Conservation (phyloP, 2,888 invertebrate species). For the Aphrophora alni region DNA sequence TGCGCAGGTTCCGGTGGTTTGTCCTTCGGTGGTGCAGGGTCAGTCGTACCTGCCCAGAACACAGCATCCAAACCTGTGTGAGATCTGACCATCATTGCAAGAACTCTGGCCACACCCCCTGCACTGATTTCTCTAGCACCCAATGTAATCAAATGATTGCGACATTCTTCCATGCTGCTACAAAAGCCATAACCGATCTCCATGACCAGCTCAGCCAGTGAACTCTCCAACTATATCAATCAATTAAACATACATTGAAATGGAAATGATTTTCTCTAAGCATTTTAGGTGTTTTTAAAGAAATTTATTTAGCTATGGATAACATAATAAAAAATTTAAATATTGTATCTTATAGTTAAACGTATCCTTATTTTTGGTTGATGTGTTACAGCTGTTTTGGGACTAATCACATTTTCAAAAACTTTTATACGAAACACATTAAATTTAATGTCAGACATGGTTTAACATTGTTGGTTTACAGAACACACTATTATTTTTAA, state of each 20-base stretch:
- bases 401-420: no score
- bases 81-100: slow-evolving; percentile 86
- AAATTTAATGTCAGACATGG: no score
- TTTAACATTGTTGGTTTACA: no score
- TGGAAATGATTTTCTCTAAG: no score
- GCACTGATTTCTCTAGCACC: slow-evolving; percentile 84
- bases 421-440: neutral
- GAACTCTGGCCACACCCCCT: slow-evolving; percentile 81
- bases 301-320: no score
- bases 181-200: slow-evolving; percentile 94
- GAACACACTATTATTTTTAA: no score
- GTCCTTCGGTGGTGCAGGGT: slow-evolving; percentile 44
- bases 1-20: slow-evolving; percentile 44
- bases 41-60: slow-evolving; percentile 34
- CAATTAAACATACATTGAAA: no score
- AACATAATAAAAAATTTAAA: neutral
- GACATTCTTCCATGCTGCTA: slow-evolving; percentile 83
- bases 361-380: no score
- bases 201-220: slow-evolving; percentile 85
- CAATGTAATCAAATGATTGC: slow-evolving; percentile 81
- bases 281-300: no score
- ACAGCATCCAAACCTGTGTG: slow-evolving; percentile 71
- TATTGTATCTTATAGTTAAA: no score
- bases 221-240: slow-evolving; percentile 65
- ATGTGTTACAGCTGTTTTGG: no score